Conservation (phyloP, 2,113 vertebrate genomes). For the Lathamus discolor region DNA sequence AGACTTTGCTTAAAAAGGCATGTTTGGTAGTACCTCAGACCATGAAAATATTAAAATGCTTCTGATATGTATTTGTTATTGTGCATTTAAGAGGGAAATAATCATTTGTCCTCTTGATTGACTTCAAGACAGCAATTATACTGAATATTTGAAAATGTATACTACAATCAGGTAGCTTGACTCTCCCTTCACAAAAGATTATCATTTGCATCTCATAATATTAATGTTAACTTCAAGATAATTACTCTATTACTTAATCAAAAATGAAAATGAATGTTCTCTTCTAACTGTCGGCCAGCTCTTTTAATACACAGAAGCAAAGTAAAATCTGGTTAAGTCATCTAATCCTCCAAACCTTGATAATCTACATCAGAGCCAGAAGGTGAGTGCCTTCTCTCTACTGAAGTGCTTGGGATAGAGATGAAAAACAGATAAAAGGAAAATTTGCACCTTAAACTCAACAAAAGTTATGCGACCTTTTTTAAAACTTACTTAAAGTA, state of each 20-base stretch:
- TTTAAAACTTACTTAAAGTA: not conserved
- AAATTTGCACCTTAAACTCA: not conserved
- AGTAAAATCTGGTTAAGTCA: not conserved
- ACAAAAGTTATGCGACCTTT: not conserved
- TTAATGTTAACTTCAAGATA: not conserved
- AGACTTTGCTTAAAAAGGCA: not conserved
- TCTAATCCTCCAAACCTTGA: not conserved
- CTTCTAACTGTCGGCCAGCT: not conserved
- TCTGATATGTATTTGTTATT: not conserved
- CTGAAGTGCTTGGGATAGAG: not conserved
- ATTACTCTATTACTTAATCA: not conserved
- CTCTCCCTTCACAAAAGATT: not conserved
- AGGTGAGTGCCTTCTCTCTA: not conserved
- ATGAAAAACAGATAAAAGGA: not conserved
- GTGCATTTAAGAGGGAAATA: not conserved
- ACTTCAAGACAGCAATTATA: not conserved
- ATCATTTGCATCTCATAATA: not conserved
- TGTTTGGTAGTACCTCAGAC: not conserved
- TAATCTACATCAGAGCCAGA: not conserved
- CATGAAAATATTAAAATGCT: not conserved
- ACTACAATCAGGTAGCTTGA: not conserved
- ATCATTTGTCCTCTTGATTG: not conserved
- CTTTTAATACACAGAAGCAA: not conserved
- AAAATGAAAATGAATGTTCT: not conserved
- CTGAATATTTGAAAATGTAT: not conserved